Percentiles rank a stretch among this genome's conserved stretches.
These are phyloP conservation scores for Aelia acuminata DNA, from an alignment of 2,888 invertebrate species.

Conservation along the genomic window DNA sequence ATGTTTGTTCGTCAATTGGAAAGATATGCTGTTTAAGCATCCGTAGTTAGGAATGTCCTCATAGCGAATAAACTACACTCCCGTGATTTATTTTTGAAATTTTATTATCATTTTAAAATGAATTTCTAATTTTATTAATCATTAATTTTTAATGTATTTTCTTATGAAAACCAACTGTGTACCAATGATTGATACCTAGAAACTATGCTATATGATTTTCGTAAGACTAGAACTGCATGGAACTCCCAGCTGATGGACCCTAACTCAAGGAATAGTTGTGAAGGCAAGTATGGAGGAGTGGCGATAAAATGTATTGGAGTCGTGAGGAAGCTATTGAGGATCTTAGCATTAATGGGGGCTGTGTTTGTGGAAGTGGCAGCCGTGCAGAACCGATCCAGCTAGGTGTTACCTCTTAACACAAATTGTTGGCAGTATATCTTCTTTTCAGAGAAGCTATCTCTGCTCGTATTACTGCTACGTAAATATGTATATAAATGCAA, in stretches of 20 bases:
- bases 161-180: too few relatives aligned
- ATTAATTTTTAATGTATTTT: too few relatives aligned
- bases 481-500: not conserved
- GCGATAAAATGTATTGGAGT: slow-evolving; percentile 7
- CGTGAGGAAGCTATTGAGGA: slow-evolving; percentile 24
- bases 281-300: not conserved
- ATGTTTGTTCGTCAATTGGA: too few relatives aligned
- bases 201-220: not conserved
- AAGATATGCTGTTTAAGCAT: too few relatives aligned
- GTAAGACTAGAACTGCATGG: not conserved
- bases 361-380: slow-evolving; percentile 11
- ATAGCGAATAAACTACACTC: too few relatives aligned
- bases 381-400: slow-evolving; percentile 9
- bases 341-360: not conserved
- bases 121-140: too few relatives aligned
- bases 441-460: not conserved
- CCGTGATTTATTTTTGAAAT: too few relatives aligned
- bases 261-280: not conserved
- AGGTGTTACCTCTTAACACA: slow-evolving; percentile 19
- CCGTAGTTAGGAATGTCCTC: too few relatives aligned
- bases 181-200: not conserved
- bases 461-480: not conserved
- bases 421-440: not conserved
- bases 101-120: too few relatives aligned
- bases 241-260: not conserved